Percentiles rank a stretch among this genome's conserved stretches.
Conservation (phyloP, 2,888 invertebrate species). For the Erebia ligea region DNA sequence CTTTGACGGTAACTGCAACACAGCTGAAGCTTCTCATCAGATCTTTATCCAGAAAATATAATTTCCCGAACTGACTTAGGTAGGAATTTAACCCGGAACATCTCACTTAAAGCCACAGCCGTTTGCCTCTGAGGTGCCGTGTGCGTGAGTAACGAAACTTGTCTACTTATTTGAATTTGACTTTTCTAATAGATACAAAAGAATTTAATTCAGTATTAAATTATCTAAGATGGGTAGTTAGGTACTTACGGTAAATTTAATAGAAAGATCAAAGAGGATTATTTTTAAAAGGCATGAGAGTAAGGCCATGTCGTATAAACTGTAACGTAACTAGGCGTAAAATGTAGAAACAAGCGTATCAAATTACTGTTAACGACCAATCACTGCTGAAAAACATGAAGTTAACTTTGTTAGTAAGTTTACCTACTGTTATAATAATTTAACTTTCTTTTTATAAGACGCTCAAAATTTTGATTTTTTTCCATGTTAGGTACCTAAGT, state of each 20-base stretch:
- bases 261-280: slow-evolving; percentile 44
- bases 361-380: slow-evolving; percentile 40
- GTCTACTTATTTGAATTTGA: too few relatives aligned
- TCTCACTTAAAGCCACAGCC: too few relatives aligned
- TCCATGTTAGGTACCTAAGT: background rate
- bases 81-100: too few relatives aligned
- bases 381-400: slow-evolving; percentile 29
- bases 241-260: slow-evolving; percentile 52
- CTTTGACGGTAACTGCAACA: too few relatives aligned
- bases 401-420: background rate
- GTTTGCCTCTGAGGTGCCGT: too few relatives aligned
- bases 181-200: too few relatives aligned
- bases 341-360: slow-evolving; percentile 3
- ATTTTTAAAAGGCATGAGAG: slow-evolving; percentile 19
- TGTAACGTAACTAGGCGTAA: slow-evolving; percentile 13
- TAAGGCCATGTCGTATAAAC: slow-evolving; percentile 34
- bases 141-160: too few relatives aligned
- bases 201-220: too few relatives aligned
- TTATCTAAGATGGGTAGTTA: background rate
- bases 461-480: background rate
- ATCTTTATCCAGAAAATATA: too few relatives aligned
- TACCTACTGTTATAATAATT: background rate
- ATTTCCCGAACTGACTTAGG: too few relatives aligned
- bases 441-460: background rate
- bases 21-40: too few relatives aligned